Evolutionary conservation across 2,888 invertebrate species (phyloP), one percentile per base, ranked within the genome.

Genomic region (Tiliacea aurago): DNA sequence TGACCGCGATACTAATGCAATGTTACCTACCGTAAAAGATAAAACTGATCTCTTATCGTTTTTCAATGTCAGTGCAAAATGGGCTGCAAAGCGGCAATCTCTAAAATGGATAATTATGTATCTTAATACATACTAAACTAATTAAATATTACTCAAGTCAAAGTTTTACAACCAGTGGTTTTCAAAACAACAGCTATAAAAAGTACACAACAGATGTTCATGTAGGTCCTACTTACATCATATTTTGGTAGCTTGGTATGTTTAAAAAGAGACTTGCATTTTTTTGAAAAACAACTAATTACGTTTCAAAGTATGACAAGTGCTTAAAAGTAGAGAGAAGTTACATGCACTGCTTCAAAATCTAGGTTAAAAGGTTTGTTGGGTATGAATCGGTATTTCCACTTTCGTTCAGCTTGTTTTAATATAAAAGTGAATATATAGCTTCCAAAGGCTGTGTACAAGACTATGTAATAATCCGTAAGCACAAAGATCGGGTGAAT

Each of bases 311-410:
- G n/a, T 47, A 28, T 28, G 6, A 23, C 64, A 43, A 71, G 62
- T 13, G 56, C 33, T 70, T n/a, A n/a, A 79, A 70, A 20, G n/a
- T 4, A 33, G 28, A 20, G 45, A 11, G 53, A 72, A 65, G 43
- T 80, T 65, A 61, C 73, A 77, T 49, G 64, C n/a, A 55, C 28
- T 20, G 37, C 79, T 53, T 71, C 70, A 73, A 49, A 79, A 77
- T 72, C 4, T 77, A 72, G 76, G 76, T 65, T 80, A 77, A 77
- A 73, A 80, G 61, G 63, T 18, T 76, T 63, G 73, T 43, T 64
- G 13, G 23, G n/a, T 72, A 72, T 64, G 43, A 64, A 80, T 80
- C 64, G 20, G 33, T 72, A 49, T 55, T 80, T 69, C 33, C 70
- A 45, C 62, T 56, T 61, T 23, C 15, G 23, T 43, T 53, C 33